Base-by-base conservation (phyloP, 2,797 vertebrate species). In the Vespertilio murinus region DNA sequence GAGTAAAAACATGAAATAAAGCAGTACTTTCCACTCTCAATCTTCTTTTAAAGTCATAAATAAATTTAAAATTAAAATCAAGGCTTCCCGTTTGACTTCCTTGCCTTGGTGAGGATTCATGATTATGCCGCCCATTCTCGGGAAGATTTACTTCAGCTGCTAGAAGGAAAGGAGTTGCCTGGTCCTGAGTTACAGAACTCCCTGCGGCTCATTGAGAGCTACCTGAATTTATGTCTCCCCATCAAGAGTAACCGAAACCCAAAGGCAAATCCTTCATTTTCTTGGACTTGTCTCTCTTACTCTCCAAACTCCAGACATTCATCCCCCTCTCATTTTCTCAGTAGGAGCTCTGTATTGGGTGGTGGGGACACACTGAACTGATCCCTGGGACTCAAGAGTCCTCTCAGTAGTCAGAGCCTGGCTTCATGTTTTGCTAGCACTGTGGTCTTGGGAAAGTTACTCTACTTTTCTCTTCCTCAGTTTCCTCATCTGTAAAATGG, bases 11-110 rank as follows among this genome's bases (percentile, higher is more conserved):
- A 75, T 13, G 11, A 89, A 82, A 75, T 67, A 91, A 95, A 94
- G 77, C 69, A 64, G n/a, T 28, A 14, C 73, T 93, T 82, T 94
- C 87, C 10, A 81, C 87, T 28, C 13, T 93, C 84, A 93, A 94
- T 97, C 94, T 96, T 95, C 64, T 56, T 94, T 88, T 74, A 94
- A 95, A 95, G 70, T 85, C 94, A 95, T 94, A 97, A 95, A 96
- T 95, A 95, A 81, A 96, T 95, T 94, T 95, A 82, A 96, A 97
- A 95, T 96, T 94, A 93, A 97, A 96, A 96, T 94, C 12, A 20
- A 74, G 92, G 20, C 78, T 97, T 94, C 42, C 80, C 16, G 9
- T 82, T 92, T 91, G 95, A 86, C 86, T 88, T 77, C 13, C 56
- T 67, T 49, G 23, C 90, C 84, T 75, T 33, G 35, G 4, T 88